These are phyloP conservation scores for Shargacucullia verbasci DNA, from an alignment of 2,888 invertebrate genomes.

Conservation along the genomic window DNA sequence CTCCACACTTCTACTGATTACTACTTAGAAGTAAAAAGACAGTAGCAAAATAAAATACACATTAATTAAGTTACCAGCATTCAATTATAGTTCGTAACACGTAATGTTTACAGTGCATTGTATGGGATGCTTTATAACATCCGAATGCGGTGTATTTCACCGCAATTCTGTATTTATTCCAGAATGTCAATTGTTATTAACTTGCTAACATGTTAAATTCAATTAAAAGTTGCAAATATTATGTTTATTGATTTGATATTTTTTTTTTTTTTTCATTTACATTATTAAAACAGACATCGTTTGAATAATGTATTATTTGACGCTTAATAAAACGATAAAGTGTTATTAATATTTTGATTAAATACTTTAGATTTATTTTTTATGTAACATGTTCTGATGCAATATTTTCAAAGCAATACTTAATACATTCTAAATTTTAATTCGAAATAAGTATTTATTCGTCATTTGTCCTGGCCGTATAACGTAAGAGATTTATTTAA, in stretches of 20 bases:
- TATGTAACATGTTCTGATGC: background rate
- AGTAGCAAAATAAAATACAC: no score
- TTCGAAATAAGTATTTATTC: constrained; percentile 9
- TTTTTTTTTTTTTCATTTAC: no score
- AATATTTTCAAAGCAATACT: background rate
- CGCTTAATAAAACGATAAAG: background rate
- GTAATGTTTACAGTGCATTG: no score
- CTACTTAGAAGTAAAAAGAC: no score
- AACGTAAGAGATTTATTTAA: constrained; percentile 39
- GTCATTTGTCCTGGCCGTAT: constrained; percentile 11
- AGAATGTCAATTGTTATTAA: constrained; percentile 7
- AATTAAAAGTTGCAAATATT: constrained; percentile 7
- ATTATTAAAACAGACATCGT: constrained; percentile 9
- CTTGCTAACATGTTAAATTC: constrained; percentile 3
- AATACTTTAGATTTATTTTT: constrained; percentile 8
- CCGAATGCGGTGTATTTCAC: background rate
- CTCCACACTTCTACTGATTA: no score
- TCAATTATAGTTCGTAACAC: no score
- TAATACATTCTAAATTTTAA: background rate
- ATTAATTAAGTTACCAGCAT: no score
- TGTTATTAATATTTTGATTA: background rate
- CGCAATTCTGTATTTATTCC: background rate
- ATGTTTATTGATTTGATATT: constrained; percentile 5
- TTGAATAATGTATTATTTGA: background rate
- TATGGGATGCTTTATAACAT: no score